Conservation (phyloP, 30 jellyfish, hydroid and myxozoan species). For the Cassiopea xamachana region DNA sequence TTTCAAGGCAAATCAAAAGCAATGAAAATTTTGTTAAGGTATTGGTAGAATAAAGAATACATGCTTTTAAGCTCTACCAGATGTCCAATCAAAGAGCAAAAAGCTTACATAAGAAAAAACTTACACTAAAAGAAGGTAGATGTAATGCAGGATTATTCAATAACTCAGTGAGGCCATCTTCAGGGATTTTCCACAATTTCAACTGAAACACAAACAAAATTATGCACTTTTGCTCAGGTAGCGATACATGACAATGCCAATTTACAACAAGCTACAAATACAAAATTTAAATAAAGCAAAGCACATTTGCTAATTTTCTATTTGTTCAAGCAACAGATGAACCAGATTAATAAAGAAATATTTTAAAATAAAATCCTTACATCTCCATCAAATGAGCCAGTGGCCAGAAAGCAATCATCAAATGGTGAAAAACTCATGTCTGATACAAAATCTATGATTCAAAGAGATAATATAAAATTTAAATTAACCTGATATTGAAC, state of each 20-base stretch:
- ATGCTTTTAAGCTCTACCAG: neutral
- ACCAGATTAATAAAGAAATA: no score
- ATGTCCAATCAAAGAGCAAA: neutral
- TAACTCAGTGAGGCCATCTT: conserved; percentile 61
- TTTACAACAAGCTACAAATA: no score
- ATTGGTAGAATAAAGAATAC: no score
- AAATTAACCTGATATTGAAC: no score
- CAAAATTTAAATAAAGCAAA: no score
- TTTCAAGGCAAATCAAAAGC: no score
- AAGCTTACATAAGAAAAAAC: neutral
- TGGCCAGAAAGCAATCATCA: conserved; percentile 77
- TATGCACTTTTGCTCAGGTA: neutral
- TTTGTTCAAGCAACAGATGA: no score
- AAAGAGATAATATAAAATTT: no score
- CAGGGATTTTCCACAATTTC: conserved; percentile 82
- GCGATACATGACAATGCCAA: neutral
- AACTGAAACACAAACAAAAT: conserved; percentile 29
- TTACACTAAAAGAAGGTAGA: conserved; percentile 49
- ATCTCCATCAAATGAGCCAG: conserved; percentile 89
- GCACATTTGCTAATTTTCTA: no score
- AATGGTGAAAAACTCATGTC: conserved; percentile 91
- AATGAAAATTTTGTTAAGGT: no score
- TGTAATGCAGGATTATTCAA: conserved; percentile 34
- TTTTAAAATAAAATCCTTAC: conserved; percentile 14
- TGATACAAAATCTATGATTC: conserved; percentile 71